A percentile compares a stretch with the other conserved stretches of the same genome.
phyloP scores from a whole-genome alignment of 2,888 invertebrate species.

The Serripes groenlandicus region DNA sequence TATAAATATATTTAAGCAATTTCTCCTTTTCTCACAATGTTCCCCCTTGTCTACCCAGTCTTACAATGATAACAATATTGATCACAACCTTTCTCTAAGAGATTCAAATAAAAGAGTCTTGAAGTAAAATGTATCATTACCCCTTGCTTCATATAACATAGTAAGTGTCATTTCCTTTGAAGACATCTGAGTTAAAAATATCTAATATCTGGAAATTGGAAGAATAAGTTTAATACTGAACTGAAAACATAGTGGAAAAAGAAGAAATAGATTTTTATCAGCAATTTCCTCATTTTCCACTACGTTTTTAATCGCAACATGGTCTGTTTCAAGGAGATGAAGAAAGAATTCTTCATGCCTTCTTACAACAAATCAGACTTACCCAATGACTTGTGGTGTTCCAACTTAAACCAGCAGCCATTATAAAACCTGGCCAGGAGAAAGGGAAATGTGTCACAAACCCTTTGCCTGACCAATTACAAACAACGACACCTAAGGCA shows the following conservation, averaged over 20 bases:
- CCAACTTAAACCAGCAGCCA: slow-evolving; percentile 89
- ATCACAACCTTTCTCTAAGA: too few species aligned
- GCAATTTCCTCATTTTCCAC: neutral
- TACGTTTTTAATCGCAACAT: neutral
- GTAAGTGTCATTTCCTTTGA: too few species aligned
- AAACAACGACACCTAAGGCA: slow-evolving; percentile 88
- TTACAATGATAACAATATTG: too few species aligned
- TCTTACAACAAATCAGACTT: slow-evolving; percentile 32
- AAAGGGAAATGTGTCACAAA: slow-evolving; percentile 89
- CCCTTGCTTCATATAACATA: too few species aligned
- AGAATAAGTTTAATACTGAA: too few species aligned
- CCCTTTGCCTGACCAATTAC: slow-evolving; percentile 89
- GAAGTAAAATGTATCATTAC: too few species aligned
- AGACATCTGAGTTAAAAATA: too few species aligned
- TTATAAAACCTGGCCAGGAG: slow-evolving; percentile 89
- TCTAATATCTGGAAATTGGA: too few species aligned
- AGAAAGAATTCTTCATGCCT: neutral
- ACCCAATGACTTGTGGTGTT: slow-evolving; percentile 88
- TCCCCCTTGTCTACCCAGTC: too few species aligned
- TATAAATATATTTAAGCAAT: too few species aligned
- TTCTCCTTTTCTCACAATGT: too few species aligned
- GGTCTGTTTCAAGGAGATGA: neutral
- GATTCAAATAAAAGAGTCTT: too few species aligned
- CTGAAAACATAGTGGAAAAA: slow-evolving; percentile 1
- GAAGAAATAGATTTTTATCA: neutral